phyloP scores from a whole-genome alignment of 2,113 vertebrate species.

The Blennius ocellaris region DNA sequence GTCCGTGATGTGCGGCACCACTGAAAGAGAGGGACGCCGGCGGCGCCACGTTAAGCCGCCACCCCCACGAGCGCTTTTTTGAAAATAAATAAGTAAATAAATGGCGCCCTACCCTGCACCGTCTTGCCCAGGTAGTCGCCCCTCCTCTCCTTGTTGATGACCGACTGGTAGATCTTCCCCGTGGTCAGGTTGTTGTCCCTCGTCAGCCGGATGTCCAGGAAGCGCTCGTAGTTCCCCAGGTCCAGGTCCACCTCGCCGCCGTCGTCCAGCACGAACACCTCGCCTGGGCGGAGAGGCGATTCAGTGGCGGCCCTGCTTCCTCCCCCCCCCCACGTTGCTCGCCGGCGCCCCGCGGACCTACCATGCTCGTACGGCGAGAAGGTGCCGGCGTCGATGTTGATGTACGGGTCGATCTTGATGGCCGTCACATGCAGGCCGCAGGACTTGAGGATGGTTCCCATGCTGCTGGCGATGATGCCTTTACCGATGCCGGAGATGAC shows the following conservation, averaged over 20 bases:
- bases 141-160: conserved; percentile 96
- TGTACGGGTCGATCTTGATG: conserved; percentile 98
- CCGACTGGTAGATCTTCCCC: conserved; percentile 96
- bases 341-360: conserved; percentile 62
- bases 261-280: conserved; percentile 96
- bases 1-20: conserved; percentile 98
- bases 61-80: no score
- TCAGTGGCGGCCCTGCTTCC: background rate
- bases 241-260: conserved; percentile 98
- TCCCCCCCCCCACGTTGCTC: background rate
- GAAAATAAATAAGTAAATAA: no score
- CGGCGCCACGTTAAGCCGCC: no score
- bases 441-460: conserved; percentile 96
- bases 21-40: conserved; percentile 71
- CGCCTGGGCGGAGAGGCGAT: conserved; percentile 79
- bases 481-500: conserved; percentile 98
- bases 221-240: conserved; percentile 96
- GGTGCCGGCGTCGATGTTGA: conserved; percentile 97
- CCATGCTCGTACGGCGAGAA: conserved; percentile 98
- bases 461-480: conserved; percentile 97
- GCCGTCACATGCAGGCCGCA: conserved; percentile 94
- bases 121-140: conserved; percentile 98
- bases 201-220: conserved; percentile 95
- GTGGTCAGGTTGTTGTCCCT: conserved; percentile 99
- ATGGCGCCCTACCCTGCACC: no score